Evolutionary conservation across 2,888 invertebrate species (phyloP), one percentile per base, ranked within the genome.

Genomic region (Agapostemon virescens): DNA sequence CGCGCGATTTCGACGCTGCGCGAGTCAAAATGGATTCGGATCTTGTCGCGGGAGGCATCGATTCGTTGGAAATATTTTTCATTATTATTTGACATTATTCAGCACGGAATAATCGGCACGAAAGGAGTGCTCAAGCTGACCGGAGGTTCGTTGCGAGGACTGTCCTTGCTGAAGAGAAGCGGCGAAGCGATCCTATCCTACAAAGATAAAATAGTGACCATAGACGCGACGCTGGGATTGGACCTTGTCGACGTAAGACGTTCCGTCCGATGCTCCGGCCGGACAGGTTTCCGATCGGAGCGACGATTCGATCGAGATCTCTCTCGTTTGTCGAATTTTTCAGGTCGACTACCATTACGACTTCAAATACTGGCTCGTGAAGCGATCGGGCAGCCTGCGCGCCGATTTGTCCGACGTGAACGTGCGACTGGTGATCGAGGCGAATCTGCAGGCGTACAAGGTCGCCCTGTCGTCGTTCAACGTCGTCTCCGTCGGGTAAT

Each of bases 111-210:
- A 23, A 5, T 82, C 15, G 36, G 23, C n/a, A 49, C 3, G 0
- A 4, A 11, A 5, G 75, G 63, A 42, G 11, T 68, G 75, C 23
- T 90, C 30, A 7, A 84, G 6, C 49, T 90, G 40, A 80, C 70
- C 30, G 75, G 84, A 0, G 91, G 91, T 0, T 84, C 82, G 86
- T n/a, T 90, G 11, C 88, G 89, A 79, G 85, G 90, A 30, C 30
- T 91, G 7, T 84, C 89, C 0, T 66, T 80, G 0, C 5, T 91
- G 6, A 79, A 61, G 69, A 89, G 91, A 13, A 68, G 75, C 3
- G 84, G 86, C 1, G 84, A 86, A 17, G 82, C 89, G 4, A 61
- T 66, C 13, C 13, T 87, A 2, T 72, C 67, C 6, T 90, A 88
- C 76, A 17, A 63, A 0, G 17, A 86, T 0, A 83, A 85, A n/a